These are phyloP conservation scores for Mayetiola destructor DNA, from an alignment of 2,888 invertebrate genomes.

Conservation along the genomic window DNA sequence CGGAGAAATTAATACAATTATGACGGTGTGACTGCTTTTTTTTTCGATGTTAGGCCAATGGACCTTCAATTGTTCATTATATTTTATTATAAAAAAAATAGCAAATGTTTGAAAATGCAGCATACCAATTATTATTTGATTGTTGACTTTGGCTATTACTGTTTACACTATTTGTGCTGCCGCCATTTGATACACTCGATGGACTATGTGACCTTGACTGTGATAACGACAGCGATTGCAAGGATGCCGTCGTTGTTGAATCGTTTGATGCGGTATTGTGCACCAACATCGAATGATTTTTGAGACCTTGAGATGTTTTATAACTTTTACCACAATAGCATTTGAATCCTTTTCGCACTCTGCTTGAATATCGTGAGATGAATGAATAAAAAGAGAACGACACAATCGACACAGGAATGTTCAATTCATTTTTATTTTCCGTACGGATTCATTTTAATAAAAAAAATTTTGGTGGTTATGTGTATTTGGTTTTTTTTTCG, in stretches of 20 bases:
- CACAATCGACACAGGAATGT: neutral
- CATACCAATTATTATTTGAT: conserved; percentile 23
- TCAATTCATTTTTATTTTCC: neutral
- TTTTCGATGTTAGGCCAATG: no score
- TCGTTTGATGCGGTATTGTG: conserved; percentile 27
- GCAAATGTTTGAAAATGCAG: no score
- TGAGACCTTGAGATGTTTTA: conserved; percentile 64
- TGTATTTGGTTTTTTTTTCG: no score
- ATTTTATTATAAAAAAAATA: no score
- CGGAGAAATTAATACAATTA: no score
- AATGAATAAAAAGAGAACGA: neutral
- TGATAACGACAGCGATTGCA: neutral
- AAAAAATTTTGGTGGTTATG: no score
- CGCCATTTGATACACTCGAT: conserved; percentile 35
- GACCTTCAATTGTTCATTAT: no score
- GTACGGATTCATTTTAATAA: neutral
- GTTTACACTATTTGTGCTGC: conserved; percentile 32
- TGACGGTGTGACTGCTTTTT: no score
- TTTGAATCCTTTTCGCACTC: conserved; percentile 64
- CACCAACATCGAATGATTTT: conserved; percentile 46
- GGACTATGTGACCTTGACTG: conserved; percentile 25
- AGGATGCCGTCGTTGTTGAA: no score
- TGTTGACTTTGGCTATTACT: conserved; percentile 20
- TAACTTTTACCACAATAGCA: conserved; percentile 79
- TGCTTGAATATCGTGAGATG: conserved; percentile 35